Evolutionary conservation across 2,888 invertebrate species (phyloP), one percentile per base, ranked within the genome.

Genomic region (Fissipunctia ypsillon): DNA sequence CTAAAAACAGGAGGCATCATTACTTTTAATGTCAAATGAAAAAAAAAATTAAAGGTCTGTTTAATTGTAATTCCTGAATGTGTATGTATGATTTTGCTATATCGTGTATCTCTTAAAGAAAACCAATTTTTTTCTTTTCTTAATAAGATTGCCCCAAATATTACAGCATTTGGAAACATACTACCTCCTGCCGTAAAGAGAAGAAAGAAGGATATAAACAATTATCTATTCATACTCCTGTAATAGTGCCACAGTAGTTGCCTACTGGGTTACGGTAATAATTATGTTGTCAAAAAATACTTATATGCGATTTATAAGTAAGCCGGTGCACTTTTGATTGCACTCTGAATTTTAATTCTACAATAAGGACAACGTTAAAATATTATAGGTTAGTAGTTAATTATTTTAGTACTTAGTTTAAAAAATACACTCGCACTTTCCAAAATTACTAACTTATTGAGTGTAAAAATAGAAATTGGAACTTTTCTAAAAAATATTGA

Each of bases 251-350:
- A 52, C 14, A 52, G 52, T 25, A 31, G 3, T 25, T 60, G 4
- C 6, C 60, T 25, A 25, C 10, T 60, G 12, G 19, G 61, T 43
- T 61, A 25, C 6, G 25, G 41, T 6, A 19, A 25, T 19, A 12
- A 41, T 25, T 12, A 10, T 16, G 16, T 22, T 65, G 10, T 2
- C 3, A 22, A 69, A 25, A 41, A 41, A 25, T 59, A 77, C 78
- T 60, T 72, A 78, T 73, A 3, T 56, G 12, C 31, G n/a, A 31
- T 63, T 45, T 25, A 25, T 28, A 52, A 16, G 43, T 4, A 19
- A 61, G n/a, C 9, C 3, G 43, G 31, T n/a, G 2, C 48, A 77
- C 70, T 50, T 9, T 50, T 28, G 14, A 2, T 50, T 45, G 1
- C 25, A 52, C 43, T 22, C 19, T 3, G 0, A 25, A 57, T 76